Conservation (phyloP, 2,113 vertebrate genomes). For the Sardina pilchardus region DNA sequence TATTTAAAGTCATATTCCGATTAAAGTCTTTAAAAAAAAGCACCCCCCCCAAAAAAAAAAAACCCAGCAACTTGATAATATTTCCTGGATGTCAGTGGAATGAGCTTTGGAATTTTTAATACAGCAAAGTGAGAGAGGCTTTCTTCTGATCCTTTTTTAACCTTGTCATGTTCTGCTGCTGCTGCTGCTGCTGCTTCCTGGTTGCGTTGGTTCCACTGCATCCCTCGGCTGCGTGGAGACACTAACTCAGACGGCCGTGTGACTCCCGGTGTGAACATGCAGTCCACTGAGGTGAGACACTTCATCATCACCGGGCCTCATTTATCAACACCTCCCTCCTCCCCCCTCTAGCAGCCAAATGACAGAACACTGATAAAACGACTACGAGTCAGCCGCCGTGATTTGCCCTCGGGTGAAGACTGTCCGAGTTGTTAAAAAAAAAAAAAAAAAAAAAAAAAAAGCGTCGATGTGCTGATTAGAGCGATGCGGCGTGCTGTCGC, state of each 20-base stretch:
- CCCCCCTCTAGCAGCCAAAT: conserved; percentile 49
- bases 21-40: background rate
- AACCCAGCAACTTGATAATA: background rate
- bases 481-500: conserved; percentile 56
- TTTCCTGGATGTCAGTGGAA: background rate
- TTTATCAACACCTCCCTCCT: conserved; percentile 58
- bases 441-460: too few relatives aligned
- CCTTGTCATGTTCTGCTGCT: background rate
- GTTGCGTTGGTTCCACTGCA: background rate
- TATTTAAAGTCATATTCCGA: background rate
- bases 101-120: background rate
- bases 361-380: conserved; percentile 71
- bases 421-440: conserved; percentile 60
- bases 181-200: background rate
- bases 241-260: background rate
- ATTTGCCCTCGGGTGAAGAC: conserved; percentile 60
- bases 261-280: background rate
- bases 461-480: conserved; percentile 66
- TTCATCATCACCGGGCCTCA: conserved; percentile 56
- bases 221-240: background rate
- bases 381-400: conserved; percentile 55
- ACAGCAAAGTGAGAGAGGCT: background rate
- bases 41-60: background rate
- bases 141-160: background rate
- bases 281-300: conserved; percentile 46